These are phyloP conservation scores for Octodonta nipae DNA, from an alignment of 2,888 invertebrate genomes.

Conservation along the genomic window DNA sequence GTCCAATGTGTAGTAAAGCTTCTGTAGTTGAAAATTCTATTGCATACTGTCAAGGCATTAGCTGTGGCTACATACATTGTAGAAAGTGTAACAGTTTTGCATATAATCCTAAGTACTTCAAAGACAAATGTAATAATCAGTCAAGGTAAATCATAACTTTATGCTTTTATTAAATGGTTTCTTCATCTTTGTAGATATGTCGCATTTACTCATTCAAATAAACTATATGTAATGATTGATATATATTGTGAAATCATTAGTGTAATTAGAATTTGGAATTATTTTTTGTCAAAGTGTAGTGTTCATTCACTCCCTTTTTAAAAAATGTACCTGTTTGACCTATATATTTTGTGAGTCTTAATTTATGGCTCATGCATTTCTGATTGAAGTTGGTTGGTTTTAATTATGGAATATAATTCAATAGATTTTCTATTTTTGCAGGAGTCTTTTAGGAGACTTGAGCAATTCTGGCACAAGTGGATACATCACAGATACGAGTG, in stretches of 20 bases:
- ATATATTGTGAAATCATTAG: too few relatives aligned
- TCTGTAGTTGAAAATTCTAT: constrained; percentile 28
- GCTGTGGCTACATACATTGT: constrained; percentile 31
- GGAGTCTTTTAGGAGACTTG: constrained; percentile 14
- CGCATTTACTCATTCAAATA: too few relatives aligned
- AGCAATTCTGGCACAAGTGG: constrained; percentile 16
- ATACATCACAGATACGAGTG: constrained; percentile 11
- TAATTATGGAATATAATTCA: neutral
- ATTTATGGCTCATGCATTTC: too few relatives aligned
- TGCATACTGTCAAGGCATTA: constrained; percentile 26
- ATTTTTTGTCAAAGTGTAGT: too few relatives aligned
- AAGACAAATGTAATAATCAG: constrained; percentile 26
- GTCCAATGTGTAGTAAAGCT: constrained; percentile 24
- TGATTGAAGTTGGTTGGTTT: too few relatives aligned
- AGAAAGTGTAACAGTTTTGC: constrained; percentile 27
- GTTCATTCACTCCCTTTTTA: too few relatives aligned
- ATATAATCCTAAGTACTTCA: constrained; percentile 26
- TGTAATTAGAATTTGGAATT: too few relatives aligned
- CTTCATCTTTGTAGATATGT: too few relatives aligned
- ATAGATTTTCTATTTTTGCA: constrained; percentile 4
- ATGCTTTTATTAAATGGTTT: too few relatives aligned
- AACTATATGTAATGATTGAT: too few relatives aligned
- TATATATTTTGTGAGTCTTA: neutral
- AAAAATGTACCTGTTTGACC: neutral
- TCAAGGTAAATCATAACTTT: too few relatives aligned